These are phyloP conservation scores for Anomalospiza imberbis DNA, from an alignment of 2,797 vertebrate genomes.

Conservation along the genomic window DNA sequence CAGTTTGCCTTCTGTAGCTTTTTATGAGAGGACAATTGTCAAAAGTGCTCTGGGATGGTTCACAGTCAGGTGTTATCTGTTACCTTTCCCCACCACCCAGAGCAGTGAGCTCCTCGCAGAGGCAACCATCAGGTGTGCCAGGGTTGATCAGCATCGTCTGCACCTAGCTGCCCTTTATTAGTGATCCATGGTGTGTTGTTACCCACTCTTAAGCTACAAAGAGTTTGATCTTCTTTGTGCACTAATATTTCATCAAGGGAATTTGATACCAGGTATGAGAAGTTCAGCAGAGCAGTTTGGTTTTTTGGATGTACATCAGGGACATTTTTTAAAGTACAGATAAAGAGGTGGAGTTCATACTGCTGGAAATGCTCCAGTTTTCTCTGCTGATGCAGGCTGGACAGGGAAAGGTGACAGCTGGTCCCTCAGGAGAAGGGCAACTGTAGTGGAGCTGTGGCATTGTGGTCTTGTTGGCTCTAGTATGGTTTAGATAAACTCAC, in stretches of 20 bases:
- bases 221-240: not conserved
- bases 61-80: not conserved
- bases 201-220: fast-evolving
- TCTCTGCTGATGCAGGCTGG: not conserved
- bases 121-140: fast-evolving
- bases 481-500: not conserved
- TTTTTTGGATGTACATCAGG: not conserved
- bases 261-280: not conserved
- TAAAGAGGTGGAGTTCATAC: not conserved
- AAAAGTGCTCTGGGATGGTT: not conserved
- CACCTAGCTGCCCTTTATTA: not conserved
- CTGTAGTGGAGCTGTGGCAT: not conserved
- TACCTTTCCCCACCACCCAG: not conserved
- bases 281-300: not conserved
- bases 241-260: not conserved
- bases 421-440: not conserved
- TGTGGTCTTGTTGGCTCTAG: not conserved
- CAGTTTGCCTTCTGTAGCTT: not conserved
- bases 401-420: not conserved
- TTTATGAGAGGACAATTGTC: not conserved
- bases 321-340: not conserved
- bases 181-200: not conserved
- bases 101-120: not conserved
- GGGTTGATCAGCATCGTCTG: not conserved
- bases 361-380: not conserved